Percentiles rank a stretch among this genome's conserved stretches.
phyloP scores from a whole-genome alignment of 2,113 vertebrate species.

The Scolopax mira region DNA sequence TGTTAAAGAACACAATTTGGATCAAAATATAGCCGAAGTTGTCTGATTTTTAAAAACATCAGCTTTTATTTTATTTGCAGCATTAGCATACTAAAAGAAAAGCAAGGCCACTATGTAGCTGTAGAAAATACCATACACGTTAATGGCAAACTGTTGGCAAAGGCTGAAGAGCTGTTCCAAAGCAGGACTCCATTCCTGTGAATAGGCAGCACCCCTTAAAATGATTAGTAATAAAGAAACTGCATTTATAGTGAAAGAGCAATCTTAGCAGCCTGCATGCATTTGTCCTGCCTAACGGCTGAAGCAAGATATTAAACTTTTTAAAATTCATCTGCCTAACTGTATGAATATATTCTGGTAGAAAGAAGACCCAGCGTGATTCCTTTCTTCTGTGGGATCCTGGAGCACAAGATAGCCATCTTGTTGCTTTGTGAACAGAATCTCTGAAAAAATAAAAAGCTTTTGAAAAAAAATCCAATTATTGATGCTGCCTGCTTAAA shows the following conservation, averaged over 20 bases:
- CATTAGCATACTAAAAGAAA: neutral
- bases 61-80: neutral
- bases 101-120: neutral
- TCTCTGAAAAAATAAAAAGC: neutral
- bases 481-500: neutral
- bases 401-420: neutral
- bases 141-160: neutral
- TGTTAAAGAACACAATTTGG: neutral
- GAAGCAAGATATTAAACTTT: neutral
- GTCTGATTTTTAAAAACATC: neutral
- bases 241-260: neutral
- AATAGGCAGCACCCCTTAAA: neutral
- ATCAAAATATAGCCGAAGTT: neutral
- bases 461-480: neutral
- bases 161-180: neutral
- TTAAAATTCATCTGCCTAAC: neutral
- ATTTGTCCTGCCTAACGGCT: neutral
- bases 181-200: neutral
- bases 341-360: rapidly evolving
- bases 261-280: neutral
- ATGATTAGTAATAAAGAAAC: neutral
- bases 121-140: neutral
- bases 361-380: neutral
- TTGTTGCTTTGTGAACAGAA: neutral
- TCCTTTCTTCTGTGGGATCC: neutral